A percentile compares a stretch with the other conserved stretches of the same genome.
Conservation (phyloP, 2,113 vertebrate species). For the Larimichthys crocea region DNA sequence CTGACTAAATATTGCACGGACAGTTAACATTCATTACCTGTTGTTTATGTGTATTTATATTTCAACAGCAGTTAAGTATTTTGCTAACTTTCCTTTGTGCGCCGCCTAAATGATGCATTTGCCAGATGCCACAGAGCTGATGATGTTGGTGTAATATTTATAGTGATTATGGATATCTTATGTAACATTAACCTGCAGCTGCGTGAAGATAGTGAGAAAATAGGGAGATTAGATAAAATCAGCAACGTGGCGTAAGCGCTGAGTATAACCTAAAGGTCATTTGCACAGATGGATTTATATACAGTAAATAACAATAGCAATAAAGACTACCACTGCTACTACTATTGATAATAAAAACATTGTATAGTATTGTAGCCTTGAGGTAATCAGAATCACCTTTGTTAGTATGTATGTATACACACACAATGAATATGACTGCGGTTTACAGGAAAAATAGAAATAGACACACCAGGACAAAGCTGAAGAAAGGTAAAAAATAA, state of each 20-base stretch:
- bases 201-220: background rate
- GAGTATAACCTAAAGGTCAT: constrained; percentile 22
- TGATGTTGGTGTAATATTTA: constrained; percentile 1
- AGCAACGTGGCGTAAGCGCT: background rate
- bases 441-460: background rate
- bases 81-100: background rate
- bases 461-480: no score
- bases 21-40: constrained; percentile 31
- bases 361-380: background rate
- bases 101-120: background rate
- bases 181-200: constrained; percentile 7
- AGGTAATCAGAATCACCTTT: no score
- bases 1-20: background rate
- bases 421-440: background rate
- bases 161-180: background rate
- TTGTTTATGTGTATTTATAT: constrained; percentile 25
- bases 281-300: background rate
- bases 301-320: background rate
- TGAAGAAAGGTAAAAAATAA: background rate
- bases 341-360: background rate
- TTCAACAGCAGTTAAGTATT: background rate
- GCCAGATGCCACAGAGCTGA: background rate
- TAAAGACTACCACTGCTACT: background rate
- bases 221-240: constrained; percentile 39
- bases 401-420: background rate